These are phyloP conservation scores for Ondatra zibethicus DNA, from an alignment of 2,113 vertebrate species.

Conservation along the genomic window DNA sequence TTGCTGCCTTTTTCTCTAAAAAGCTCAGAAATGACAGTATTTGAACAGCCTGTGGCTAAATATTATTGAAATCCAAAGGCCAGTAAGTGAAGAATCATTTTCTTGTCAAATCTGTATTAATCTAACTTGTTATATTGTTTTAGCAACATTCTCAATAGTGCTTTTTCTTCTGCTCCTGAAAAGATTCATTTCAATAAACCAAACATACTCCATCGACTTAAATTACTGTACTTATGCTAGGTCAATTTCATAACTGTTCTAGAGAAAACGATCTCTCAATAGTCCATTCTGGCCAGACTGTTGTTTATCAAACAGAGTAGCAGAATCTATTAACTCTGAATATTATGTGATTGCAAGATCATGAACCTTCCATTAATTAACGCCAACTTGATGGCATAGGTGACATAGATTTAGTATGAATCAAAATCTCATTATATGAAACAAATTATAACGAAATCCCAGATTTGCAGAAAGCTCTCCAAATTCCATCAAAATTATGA, in stretches of 20 bases:
- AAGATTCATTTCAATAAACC: slow-evolving; percentile 72
- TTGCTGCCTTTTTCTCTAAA: slow-evolving; percentile 71
- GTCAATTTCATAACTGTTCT: slow-evolving; percentile 74
- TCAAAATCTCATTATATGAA: slow-evolving; percentile 70
- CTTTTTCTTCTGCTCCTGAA: slow-evolving; percentile 61
- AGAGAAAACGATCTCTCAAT: slow-evolving; percentile 66
- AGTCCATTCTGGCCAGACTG: slow-evolving; percentile 50
- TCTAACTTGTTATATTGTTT: slow-evolving; percentile 79
- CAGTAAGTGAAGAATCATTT: slow-evolving; percentile 77
- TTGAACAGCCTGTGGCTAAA: slow-evolving; percentile 81
- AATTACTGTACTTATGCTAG: slow-evolving; percentile 65
- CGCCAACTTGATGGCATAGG: slow-evolving; percentile 34
- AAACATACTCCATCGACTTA: slow-evolving; percentile 68
- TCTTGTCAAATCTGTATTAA: slow-evolving; percentile 78
- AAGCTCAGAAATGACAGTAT: slow-evolving; percentile 76
- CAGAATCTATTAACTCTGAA: slow-evolving; percentile 56
- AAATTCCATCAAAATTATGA: slow-evolving; percentile 48
- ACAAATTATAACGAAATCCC: slow-evolving; percentile 40
- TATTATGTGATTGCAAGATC: slow-evolving; percentile 64
- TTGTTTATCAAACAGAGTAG: slow-evolving; percentile 64
- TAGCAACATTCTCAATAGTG: slow-evolving; percentile 68
- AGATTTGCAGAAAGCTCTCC: slow-evolving; percentile 51
- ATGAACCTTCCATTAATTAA: slow-evolving; percentile 60
- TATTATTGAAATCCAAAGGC: slow-evolving; percentile 82
- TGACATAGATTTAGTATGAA: slow-evolving; percentile 59